Percentiles rank a stretch among this genome's conserved stretches.
Evolutionary conservation across 2,888 invertebrate genomes (phyloP).

Genomic region (Pandemis corylana): DNA sequence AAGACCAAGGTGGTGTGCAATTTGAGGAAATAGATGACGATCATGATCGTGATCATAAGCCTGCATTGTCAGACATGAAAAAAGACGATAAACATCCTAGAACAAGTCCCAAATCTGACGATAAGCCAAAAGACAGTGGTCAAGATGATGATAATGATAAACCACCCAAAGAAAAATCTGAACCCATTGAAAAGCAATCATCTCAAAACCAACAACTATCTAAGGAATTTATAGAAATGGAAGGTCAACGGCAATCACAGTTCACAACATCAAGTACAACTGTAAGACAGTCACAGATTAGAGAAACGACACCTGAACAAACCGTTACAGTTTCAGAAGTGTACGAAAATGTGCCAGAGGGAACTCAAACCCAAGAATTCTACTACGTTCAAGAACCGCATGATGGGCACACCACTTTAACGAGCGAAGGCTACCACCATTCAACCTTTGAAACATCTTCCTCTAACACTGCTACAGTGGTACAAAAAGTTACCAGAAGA

Average conservation of each 20-base stretch:
- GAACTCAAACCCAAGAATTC: slow-evolving; percentile 46
- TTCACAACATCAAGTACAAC: slow-evolving; percentile 41
- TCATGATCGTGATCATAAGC: slow-evolving; percentile 46
- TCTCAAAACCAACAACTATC: slow-evolving; percentile 53
- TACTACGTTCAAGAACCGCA: slow-evolving; percentile 62
- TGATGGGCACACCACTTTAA: slow-evolving; percentile 49
- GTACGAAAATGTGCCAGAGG: slow-evolving; percentile 50
- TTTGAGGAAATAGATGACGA: slow-evolving; percentile 66
- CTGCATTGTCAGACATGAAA: slow-evolving; percentile 10
- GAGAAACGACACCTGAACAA: slow-evolving; percentile 53
- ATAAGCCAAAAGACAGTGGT: slow-evolving; percentile 12
- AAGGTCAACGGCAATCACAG: slow-evolving; percentile 52
- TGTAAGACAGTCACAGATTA: slow-evolving; percentile 43
- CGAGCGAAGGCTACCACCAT: slow-evolving; percentile 55
- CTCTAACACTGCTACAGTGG: slow-evolving; percentile 85
- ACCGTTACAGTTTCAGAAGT: slow-evolving; percentile 54
- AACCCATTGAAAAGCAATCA: slow-evolving; percentile 12
- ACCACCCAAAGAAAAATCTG: slow-evolving; percentile 37
- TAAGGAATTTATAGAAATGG: slow-evolving; percentile 64
- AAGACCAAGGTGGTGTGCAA: slow-evolving; percentile 81
- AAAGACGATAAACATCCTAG: not conserved
- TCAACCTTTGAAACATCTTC: slow-evolving; percentile 57
- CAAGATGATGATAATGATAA: slow-evolving; percentile 37
- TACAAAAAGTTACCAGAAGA: slow-evolving; percentile 91
- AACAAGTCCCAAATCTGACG: not conserved